Percentiles rank a stretch among this genome's conserved stretches.
phyloP scores from a whole-genome alignment of 2,797 vertebrate genomes.

The Columba guinea region DNA sequence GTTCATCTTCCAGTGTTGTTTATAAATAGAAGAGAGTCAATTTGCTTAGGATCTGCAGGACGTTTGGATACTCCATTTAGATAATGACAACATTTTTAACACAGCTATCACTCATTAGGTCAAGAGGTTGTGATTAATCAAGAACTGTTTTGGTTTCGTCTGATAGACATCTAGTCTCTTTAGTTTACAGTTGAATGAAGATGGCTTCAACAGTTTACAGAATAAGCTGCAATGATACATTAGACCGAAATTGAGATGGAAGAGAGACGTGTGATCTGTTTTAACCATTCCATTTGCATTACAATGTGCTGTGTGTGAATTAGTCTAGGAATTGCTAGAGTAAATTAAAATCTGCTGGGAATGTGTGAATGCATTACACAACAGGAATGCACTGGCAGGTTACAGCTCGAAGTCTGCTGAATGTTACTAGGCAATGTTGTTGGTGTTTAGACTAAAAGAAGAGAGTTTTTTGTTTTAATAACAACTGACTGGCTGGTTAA shows the following conservation, averaged over 20 bases:
- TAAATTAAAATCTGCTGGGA: slow-evolving; percentile 57
- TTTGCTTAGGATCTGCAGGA: slow-evolving; percentile 74
- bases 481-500: not conserved
- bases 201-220: slow-evolving; percentile 89
- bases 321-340: slow-evolving; percentile 14
- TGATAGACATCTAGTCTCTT: slow-evolving; percentile 90
- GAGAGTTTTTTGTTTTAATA: not conserved
- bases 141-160: slow-evolving; percentile 89
- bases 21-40: slow-evolving; percentile 81
- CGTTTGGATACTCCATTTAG: slow-evolving; percentile 81
- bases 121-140: slow-evolving; percentile 92
- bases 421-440: not conserved
- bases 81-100: slow-evolving; percentile 87
- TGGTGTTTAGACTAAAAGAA: slow-evolving; percentile 10
- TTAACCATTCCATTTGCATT: slow-evolving; percentile 81
- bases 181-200: slow-evolving; percentile 84
- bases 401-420: slow-evolving; percentile 13
- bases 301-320: slow-evolving; percentile 45
- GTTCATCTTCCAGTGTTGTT: slow-evolving; percentile 80
- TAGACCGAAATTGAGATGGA: slow-evolving; percentile 78
- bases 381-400: slow-evolving; percentile 6
- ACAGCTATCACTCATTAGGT: slow-evolving; percentile 85
- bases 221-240: slow-evolving; percentile 81
- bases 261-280: slow-evolving; percentile 80
- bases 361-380: slow-evolving; percentile 31